Percentiles rank a stretch among this genome's conserved stretches.
phyloP scores from a whole-genome alignment of 2,888 invertebrate genomes.

The Teleogryllus oceanicus region DNA sequence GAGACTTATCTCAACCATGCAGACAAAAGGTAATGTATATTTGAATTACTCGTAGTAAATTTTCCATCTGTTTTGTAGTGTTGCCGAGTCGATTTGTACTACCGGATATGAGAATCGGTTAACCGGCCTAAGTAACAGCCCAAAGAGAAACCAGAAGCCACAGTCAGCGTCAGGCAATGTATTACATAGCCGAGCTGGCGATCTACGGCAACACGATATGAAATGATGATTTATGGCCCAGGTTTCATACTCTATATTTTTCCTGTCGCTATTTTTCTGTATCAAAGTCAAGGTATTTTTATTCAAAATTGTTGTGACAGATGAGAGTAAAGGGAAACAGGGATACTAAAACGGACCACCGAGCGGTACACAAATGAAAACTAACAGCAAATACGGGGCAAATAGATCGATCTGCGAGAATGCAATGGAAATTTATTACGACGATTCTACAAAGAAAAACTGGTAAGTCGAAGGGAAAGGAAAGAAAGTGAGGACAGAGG shows the following conservation, averaged over 20 bases:
- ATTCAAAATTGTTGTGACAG: background rate
- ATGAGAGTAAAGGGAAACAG: background rate
- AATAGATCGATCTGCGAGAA: background rate
- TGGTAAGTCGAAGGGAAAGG: background rate
- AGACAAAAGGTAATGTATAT: too few species aligned
- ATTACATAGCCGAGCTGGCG: background rate
- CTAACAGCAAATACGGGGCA: background rate
- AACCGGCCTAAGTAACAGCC: too few species aligned
- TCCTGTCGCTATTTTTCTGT: constrained; percentile 18
- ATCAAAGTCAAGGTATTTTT: constrained; percentile 18
- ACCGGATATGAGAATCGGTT: background rate
- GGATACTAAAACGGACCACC: background rate
- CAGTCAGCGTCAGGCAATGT: background rate
- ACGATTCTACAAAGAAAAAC: background rate
- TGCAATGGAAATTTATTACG: background rate
- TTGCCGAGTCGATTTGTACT: background rate
- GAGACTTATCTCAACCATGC: too few species aligned
- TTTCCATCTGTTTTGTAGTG: too few species aligned
- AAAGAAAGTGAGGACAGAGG: background rate
- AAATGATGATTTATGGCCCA: background rate
- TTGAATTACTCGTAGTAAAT: too few species aligned
- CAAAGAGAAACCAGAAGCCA: too few species aligned
- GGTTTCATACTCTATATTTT: background rate
- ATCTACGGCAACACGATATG: background rate
- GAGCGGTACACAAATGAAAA: background rate